A percentile compares a stretch with the other conserved stretches of the same genome.
Conservation (phyloP, 2,797 vertebrate genomes). For the Sciaenops ocellatus region DNA sequence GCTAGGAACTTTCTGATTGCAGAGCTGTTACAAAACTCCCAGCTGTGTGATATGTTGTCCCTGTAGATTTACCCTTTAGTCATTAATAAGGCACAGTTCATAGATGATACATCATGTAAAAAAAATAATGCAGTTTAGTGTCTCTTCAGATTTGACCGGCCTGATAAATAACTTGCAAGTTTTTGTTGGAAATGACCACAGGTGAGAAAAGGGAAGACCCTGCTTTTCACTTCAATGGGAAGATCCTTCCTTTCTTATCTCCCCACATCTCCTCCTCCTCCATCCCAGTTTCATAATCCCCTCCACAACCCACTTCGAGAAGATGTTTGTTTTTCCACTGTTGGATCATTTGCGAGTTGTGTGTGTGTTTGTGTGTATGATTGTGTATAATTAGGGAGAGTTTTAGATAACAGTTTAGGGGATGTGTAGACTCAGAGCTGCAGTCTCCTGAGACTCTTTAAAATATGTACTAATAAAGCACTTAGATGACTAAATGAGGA, state of each 20-base stretch:
- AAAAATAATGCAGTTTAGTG: constrained; percentile 7
- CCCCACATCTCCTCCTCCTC: background rate
- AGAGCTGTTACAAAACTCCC: constrained; percentile 24
- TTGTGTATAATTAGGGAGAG: constrained; percentile 51
- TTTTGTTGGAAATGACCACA: constrained; percentile 28
- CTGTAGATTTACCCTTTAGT: constrained; percentile 14
- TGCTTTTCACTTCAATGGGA: background rate
- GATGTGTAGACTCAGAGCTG: constrained; percentile 49
- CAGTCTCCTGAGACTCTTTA: constrained; percentile 64
- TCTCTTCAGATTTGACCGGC: constrained; percentile 10
- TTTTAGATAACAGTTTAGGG: constrained; percentile 62
- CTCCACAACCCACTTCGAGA: constrained; percentile 25
- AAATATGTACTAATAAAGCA: constrained; percentile 71
- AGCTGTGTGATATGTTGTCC: constrained; percentile 28
- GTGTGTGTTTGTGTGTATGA: constrained; percentile 21
- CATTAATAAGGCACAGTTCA: constrained; percentile 1
- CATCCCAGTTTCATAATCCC: constrained; percentile 35
- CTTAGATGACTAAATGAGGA: constrained; percentile 70
- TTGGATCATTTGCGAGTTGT: constrained; percentile 37
- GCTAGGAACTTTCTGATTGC: constrained; percentile 20
- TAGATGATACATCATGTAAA: constrained; percentile 11
- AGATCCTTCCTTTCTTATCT: background rate
- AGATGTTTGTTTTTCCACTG: constrained; percentile 48
- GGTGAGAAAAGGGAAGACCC: constrained; percentile 7
- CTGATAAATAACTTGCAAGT: constrained; percentile 30